phyloP scores from a whole-genome alignment of 2,888 invertebrate species.

The Malachius bipustulatus region DNA sequence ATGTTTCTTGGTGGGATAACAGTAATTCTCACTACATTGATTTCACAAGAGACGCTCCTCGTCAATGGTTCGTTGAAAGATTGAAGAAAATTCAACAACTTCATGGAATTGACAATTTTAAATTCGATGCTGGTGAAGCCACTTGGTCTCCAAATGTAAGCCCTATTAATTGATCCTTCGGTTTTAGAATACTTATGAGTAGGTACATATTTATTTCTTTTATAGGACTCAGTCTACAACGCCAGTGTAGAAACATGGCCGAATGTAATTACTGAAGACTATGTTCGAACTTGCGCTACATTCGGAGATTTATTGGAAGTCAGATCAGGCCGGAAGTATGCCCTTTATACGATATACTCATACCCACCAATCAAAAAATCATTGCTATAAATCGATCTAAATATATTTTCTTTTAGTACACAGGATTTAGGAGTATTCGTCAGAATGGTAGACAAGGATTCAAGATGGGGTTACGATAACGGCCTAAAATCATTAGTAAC shows the following conservation, averaged over 20 bases:
- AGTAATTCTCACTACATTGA: slow-evolving; percentile 51
- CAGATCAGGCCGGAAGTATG: slow-evolving; percentile 49
- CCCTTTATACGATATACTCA: background rate
- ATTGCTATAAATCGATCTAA: background rate
- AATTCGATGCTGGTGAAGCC: slow-evolving; percentile 73
- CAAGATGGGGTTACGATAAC: slow-evolving; percentile 55
- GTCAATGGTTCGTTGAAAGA: slow-evolving; percentile 44
- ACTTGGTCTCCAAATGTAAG: slow-evolving; percentile 52
- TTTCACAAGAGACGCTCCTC: slow-evolving; percentile 57
- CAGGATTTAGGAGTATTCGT: slow-evolving; percentile 60
- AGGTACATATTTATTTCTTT: no score
- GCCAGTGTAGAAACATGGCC: slow-evolving; percentile 33
- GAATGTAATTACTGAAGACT: slow-evolving; percentile 43
- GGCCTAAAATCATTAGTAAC: slow-evolving; percentile 63
- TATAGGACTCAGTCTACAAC: slow-evolving; percentile 10
- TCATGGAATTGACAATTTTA: slow-evolving; percentile 60
- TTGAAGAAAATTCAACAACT: slow-evolving; percentile 43
- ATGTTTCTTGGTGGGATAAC: slow-evolving; percentile 42
- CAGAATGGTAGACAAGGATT: slow-evolving; percentile 69
- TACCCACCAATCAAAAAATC: background rate
- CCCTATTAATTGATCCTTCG: background rate
- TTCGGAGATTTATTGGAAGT: slow-evolving; percentile 57
- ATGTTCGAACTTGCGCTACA: slow-evolving; percentile 43
- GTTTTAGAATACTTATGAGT: no score
- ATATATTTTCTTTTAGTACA: slow-evolving; percentile 36